Base-by-base conservation (phyloP, 2,797 vertebrate genomes). In the Apodemus agrarius region DNA sequence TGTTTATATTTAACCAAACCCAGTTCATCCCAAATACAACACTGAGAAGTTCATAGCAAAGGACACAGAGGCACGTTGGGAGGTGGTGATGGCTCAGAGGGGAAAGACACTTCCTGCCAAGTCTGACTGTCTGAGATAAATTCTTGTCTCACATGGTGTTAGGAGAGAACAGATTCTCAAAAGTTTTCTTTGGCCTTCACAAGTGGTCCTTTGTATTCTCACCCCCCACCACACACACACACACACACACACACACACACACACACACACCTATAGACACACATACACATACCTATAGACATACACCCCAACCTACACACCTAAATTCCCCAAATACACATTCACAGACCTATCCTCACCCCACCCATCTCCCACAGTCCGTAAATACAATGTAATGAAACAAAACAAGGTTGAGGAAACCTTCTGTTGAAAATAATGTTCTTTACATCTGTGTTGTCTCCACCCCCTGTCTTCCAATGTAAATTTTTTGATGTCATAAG, bases 371-470 rank as follows among this genome's bases (percentile, higher is more conserved):
- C 24, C 14, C 26, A 52, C 46, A 49, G 46, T 26, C 43, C 31
- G 7, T 78, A 49, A 52, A 78, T 8, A 8, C 54, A 59, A 31
- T 31, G 69, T 75, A 13, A 88, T 57, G n/a, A 43, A 74, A 40
- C 9, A 8, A 40, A 19, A 59, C 17, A 31, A 59, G 69, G 43
- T 46, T 59, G 37, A 61, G 22, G 0, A 31, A 37, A 59, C 1
- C 17, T 65, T 95, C 65, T 43, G 81, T 24, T 59, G 75, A 91
- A 97, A 49, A 74, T 78, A 40, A 89, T 87, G 72, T 12, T 82
- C 59, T 67, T 10, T 6, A 29, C 75, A 1, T 75, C n/a, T 31
- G 21, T 34, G 13, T 37, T 29, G 21, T 37, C 13, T 26, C 63
- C 4, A 13, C 1, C 34, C n/a, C 12, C 3, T n/a, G 31, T 16